These are phyloP conservation scores for Dipodomys stephensi DNA, from an alignment of 2,113 vertebrate species.

Conservation along the genomic window DNA sequence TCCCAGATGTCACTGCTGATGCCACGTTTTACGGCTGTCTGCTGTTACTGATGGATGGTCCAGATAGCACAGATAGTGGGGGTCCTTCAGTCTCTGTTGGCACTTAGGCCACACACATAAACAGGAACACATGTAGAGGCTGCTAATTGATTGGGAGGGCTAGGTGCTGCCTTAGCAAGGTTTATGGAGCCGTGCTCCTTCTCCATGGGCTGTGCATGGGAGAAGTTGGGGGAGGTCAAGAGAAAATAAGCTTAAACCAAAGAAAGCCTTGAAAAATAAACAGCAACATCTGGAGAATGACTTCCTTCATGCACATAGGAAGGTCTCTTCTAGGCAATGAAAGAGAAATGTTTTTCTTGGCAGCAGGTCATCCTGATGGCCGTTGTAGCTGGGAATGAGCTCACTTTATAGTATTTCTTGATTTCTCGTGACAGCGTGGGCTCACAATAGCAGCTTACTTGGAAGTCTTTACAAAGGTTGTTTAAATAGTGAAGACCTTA, in stretches of 20 bases:
- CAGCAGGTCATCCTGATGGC: constrained; percentile 70
- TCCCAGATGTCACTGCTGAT: background rate
- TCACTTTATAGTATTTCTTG: constrained; percentile 69
- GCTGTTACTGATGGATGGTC: background rate
- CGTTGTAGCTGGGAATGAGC: constrained; percentile 77
- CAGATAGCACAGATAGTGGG: constrained; percentile 14
- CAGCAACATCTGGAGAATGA: constrained; percentile 89
- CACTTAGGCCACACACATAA: constrained; percentile 52
- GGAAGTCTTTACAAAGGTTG: background rate
- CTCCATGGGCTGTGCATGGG: constrained; percentile 81
- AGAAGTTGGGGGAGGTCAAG: constrained; percentile 88
- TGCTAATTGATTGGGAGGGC: constrained; percentile 48
- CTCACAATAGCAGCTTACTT: constrained; percentile 56
- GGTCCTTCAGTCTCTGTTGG: constrained; percentile 50
- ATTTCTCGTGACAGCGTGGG: background rate
- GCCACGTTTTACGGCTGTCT: background rate
- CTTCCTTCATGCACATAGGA: constrained; percentile 84
- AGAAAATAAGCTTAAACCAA: constrained; percentile 90
- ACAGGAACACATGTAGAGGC: constrained; percentile 56
- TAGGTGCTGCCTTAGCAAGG: constrained; percentile 49
- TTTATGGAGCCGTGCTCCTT: constrained; percentile 77
- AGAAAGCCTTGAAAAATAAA: constrained; percentile 87
- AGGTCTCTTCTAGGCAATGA: constrained; percentile 77
- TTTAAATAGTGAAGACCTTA: background rate
- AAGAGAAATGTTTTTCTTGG: constrained; percentile 87